Conservation (phyloP, 2,797 vertebrate genomes). For the Caiman crocodilus region DNA sequence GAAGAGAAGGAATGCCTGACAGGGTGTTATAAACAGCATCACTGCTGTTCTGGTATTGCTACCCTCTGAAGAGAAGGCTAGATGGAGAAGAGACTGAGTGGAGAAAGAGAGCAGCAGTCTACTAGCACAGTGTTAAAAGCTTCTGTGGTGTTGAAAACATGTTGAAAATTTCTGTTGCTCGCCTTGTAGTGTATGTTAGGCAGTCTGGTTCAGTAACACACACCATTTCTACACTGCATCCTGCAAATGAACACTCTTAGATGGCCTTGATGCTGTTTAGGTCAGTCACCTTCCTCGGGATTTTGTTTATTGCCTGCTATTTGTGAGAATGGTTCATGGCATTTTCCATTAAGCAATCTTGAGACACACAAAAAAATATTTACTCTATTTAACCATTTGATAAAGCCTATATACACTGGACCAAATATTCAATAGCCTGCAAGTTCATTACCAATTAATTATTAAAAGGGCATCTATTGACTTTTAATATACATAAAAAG, state of each 20-base stretch:
- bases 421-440: constrained; percentile 5
- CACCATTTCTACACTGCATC: background rate
- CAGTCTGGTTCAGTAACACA: background rate
- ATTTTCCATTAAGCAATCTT: background rate
- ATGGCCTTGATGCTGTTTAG: background rate
- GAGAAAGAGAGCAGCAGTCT: background rate
- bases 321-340: background rate
- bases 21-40: background rate
- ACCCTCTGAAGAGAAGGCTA: background rate
- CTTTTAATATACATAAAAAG: constrained; percentile 71
- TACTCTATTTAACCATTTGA: constrained; percentile 4
- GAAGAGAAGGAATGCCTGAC: background rate
- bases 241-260: background rate
- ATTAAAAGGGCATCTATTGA: constrained; percentile 68
- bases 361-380: background rate
- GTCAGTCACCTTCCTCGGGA: background rate
- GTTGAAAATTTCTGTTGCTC: background rate
- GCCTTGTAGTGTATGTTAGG: background rate
- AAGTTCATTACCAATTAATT: constrained; percentile 71
- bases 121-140: background rate
- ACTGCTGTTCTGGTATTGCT: background rate
- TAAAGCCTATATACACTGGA: background rate
- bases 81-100: fast-evolving
- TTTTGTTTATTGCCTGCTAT: background rate
- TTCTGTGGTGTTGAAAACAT: background rate